Evolutionary conservation across 2,888 invertebrate species (phyloP).

Genomic region (Microplitis manilae): DNA sequence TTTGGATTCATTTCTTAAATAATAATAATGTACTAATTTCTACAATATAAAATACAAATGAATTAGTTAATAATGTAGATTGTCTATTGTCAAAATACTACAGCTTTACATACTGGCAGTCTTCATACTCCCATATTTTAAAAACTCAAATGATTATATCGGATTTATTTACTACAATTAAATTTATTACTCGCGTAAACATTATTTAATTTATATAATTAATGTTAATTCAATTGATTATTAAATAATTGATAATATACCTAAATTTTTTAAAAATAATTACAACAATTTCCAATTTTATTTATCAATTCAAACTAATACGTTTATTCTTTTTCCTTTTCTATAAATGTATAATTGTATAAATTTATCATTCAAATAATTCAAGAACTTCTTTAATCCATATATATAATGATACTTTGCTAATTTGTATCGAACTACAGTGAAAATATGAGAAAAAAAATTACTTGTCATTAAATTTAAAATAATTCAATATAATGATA

Average conservation of each 20-base stretch:
- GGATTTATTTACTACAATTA: background rate
- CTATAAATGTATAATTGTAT: constrained; percentile 1
- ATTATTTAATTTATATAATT: constrained; percentile 28
- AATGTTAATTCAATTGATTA: constrained; percentile 7
- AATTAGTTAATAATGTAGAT: background rate
- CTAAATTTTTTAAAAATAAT: constrained; percentile 7
- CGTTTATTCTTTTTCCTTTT: constrained; percentile 23
- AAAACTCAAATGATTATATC: constrained; percentile 36
- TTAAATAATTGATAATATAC: constrained; percentile 14
- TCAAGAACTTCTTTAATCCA: background rate
- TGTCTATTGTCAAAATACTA: constrained; percentile 47
- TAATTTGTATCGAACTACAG: constrained; percentile 22
- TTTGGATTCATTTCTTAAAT: too few relatives aligned
- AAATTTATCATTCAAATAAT: background rate
- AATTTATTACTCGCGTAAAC: constrained; percentile 37
- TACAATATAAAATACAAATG: too few relatives aligned
- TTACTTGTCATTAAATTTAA: background rate
- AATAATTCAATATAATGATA: constrained; percentile 8
- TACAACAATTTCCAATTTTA: constrained; percentile 13
- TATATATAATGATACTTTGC: background rate
- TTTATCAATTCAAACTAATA: background rate
- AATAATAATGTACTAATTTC: too few relatives aligned
- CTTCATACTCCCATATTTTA: constrained; percentile 49
- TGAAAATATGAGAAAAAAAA: constrained; percentile 16
- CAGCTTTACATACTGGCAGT: constrained; percentile 49